Base-by-base conservation (phyloP, 1,140 invertebrate species). In the Chironomus striatipennis region DNA sequence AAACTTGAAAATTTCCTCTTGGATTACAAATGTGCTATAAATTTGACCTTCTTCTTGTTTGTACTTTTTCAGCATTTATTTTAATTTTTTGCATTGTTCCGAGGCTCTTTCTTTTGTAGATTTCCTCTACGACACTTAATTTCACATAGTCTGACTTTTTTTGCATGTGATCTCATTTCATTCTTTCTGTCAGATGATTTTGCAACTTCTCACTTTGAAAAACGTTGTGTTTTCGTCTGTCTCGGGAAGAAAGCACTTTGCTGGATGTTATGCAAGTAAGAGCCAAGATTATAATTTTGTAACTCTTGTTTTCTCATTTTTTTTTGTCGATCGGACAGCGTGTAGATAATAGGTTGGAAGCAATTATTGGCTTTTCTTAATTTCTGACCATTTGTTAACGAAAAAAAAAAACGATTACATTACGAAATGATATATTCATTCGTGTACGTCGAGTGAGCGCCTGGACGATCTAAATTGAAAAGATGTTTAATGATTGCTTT, bases 231-330 rank as follows among this genome's bases (percentile, higher is more conserved):
- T 70, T 20, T 70, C 10, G 9, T 9, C 17, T 67, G 65, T 20
- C 18, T 70, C 20, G 17, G 65, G 65, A 70, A 70, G 17, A 70
- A 18, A 70, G 65, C 65, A 70, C 65, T 70, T 70, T 70, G 65
- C 20, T 70, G 65, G 8, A 20, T 9, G 8, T 70, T 70, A 21
- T 20, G 17, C 7, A 70, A 70, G 65, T 20, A 70, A 18, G 7
- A 34, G 24, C 24, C 5, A 70, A 12, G n/a, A 57, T 57, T 70
- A 21, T 21, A 70, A 70, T 20, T 70, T 70, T 70, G 65, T 70
- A 21, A 18, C 64, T 67, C 15, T 0, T 70, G 10, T 9, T 70
- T n/a, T 70, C 17, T 20, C 18, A 57, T 12, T 57, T n/a, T n/a
- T 57, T 57, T 70, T 70, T 10, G 9, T 70, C 65, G 17, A 18